Percentiles rank a stretch among this genome's conserved stretches.
Evolutionary conservation across 2,888 invertebrate genomes (phyloP).

Genomic region (Criorhina ranunculi): DNA sequence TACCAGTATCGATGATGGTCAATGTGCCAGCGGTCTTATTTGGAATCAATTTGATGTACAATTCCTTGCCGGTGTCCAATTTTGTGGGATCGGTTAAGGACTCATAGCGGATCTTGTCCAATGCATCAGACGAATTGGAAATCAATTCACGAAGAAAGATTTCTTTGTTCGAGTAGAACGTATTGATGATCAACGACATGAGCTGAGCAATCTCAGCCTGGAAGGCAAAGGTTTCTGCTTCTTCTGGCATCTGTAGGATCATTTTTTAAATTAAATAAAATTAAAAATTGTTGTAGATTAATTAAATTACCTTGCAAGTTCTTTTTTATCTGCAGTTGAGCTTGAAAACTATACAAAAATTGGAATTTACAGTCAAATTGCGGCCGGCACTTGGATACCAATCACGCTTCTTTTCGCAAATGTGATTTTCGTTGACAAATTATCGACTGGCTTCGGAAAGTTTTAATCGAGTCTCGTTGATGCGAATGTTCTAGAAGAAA

Average conservation of each 20-base stretch:
- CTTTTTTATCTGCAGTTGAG: conserved; percentile 7
- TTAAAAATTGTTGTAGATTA: neutral
- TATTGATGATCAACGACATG: conserved; percentile 99
- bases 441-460: conserved; percentile 45
- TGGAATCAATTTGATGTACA: conserved; percentile 97
- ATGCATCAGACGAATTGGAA: conserved; percentile 96
- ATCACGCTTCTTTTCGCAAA: conserved; percentile 70
- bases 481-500: conserved; percentile 68
- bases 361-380: conserved; percentile 59
- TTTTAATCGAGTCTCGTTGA: conserved; percentile 61
- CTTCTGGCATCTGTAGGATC: conserved; percentile 90
- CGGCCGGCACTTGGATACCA: conserved; percentile 39
- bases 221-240: conserved; percentile 97
- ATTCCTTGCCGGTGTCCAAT: conserved; percentile 94
- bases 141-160: conserved; percentile 98
- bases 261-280: conserved; percentile 81
- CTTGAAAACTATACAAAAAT: conserved; percentile 48
- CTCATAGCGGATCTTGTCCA: conserved; percentile 96
- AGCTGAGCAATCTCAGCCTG: conserved; percentile 99
- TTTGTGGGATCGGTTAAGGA: conserved; percentile 96
- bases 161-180: conserved; percentile 99
- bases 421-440: conserved; percentile 57
- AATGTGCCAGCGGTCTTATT: conserved; percentile 96
- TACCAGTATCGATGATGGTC: conserved; percentile 95
- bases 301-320: conserved; percentile 49